Evolutionary conservation across 2,113 vertebrate species (phyloP), one percentile per base, ranked within the genome.

Genomic region (Chrysemys picta): DNA sequence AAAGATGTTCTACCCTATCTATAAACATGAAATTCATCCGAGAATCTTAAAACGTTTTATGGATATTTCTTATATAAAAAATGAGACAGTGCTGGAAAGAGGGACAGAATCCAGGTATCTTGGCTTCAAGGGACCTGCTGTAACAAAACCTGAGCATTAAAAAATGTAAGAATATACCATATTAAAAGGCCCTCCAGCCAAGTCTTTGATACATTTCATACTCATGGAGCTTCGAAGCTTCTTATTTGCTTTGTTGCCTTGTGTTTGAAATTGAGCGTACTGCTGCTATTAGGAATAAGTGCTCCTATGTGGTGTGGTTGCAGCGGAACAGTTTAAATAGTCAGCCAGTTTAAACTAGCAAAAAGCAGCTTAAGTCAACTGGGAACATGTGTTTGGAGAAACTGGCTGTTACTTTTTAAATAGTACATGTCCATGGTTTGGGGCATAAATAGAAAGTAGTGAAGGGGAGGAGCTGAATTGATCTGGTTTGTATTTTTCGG

Each of bases 201-300:
- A 65, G 56, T 84, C 56, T 93, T 91, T 91, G 82, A 31, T 78
- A 80, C 0, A 0, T 27, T 88, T 91, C 1, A 0, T 49, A 72
- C 69, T 53, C 62, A 72, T 25, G 10, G 38, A 92, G 90, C 42
- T 91, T 88, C 81, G 31, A 80, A 82, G 91, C 52, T 86, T 50
- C 10, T 22, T 16, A 14, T 93, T 88, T 57, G 49, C 81, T 95
- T 89, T 72, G 38, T 86, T 91, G 50, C 83, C 88, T 84, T n/a
- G 24, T 69, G 75, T 8, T 88, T 42, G 50, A 35, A 93, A 89
- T 85, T 62, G 10, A 81, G 69, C 92, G 27, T 78, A 81, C 24
- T 80, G 78, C 62, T 89, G 93, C 83, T 54, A 92, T 21, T 12
- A 83, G 47, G 45, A 96, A 85, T 16, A 3, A 54, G 80, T 54